Percentiles rank a stretch among this genome's conserved stretches.
These are phyloP conservation scores for Crotalus horridus DNA, from an alignment of 2,113 vertebrate genomes.

Conservation along the genomic window DNA sequence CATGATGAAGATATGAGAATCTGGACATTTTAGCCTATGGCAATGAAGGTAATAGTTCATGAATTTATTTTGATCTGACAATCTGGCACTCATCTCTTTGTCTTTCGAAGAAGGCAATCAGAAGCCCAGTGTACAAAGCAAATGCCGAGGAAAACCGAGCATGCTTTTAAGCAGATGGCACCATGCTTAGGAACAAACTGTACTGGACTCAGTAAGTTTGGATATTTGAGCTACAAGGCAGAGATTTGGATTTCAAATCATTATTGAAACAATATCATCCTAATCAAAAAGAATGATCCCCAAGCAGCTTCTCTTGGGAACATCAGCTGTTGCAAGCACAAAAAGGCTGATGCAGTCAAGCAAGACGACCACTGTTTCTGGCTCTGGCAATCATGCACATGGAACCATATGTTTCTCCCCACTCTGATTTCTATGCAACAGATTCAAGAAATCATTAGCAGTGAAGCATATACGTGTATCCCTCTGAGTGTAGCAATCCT, in stretches of 20 bases:
- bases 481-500: background rate
- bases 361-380: background rate
- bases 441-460: background rate
- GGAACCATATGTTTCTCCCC: background rate
- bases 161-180: background rate
- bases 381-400: background rate
- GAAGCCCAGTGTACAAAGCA: background rate
- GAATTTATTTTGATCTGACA: background rate
- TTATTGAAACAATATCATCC: background rate
- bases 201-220: background rate
- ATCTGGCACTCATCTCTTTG: background rate
- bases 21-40: background rate
- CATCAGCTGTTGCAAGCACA: background rate
- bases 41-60: background rate
- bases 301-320: background rate
- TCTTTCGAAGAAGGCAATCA: background rate
- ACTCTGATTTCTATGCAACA: background rate
- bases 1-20: background rate
- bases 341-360: background rate
- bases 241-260: background rate
- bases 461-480: background rate
- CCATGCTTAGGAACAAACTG: background rate
- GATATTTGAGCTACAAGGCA: background rate
- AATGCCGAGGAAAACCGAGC: background rate
- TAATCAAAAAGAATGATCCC: background rate